Percentiles rank a stretch among this genome's conserved stretches.
Conservation (phyloP, 1,140 invertebrate species). For the Oreohelix idahoensis region DNA sequence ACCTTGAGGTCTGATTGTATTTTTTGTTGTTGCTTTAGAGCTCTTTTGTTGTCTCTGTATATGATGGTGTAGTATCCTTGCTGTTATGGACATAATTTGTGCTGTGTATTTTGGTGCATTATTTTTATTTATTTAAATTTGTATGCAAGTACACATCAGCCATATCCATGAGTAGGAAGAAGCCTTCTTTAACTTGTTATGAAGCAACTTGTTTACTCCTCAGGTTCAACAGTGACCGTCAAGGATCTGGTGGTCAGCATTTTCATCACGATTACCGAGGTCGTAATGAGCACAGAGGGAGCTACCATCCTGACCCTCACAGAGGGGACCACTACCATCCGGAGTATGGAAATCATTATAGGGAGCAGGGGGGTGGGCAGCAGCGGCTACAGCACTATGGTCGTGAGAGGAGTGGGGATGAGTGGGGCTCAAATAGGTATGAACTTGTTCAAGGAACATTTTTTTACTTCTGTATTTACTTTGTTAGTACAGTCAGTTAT, state of each 20-base stretch:
- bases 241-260: conserved; percentile 31
- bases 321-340: conserved; percentile 51
- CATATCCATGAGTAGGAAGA: too few species aligned
- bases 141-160: too few species aligned
- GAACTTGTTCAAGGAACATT: not conserved
- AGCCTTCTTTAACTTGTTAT: too few species aligned
- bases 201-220: not conserved
- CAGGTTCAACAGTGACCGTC: conserved; percentile 39
- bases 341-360: conserved; percentile 59
- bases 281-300: conserved; percentile 44
- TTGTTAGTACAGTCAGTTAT: not conserved
- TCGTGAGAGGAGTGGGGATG: conserved; percentile 18
- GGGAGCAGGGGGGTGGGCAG: conserved; percentile 42
- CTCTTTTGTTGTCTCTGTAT: too few species aligned
- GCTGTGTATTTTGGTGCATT: too few species aligned
- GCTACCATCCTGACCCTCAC: conserved; percentile 51
- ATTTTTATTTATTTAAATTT: too few species aligned
- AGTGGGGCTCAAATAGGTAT: conserved; percentile 33
- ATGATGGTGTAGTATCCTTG: too few species aligned
- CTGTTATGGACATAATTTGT: too few species aligned
- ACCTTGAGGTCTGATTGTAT: too few species aligned
- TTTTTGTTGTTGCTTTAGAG: too few species aligned
- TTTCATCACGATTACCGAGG: conserved; percentile 44
- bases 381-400: conserved; percentile 34
- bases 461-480: not conserved